Conservation (phyloP, 2,797 vertebrate species). For the Nannoperca obscura region DNA sequence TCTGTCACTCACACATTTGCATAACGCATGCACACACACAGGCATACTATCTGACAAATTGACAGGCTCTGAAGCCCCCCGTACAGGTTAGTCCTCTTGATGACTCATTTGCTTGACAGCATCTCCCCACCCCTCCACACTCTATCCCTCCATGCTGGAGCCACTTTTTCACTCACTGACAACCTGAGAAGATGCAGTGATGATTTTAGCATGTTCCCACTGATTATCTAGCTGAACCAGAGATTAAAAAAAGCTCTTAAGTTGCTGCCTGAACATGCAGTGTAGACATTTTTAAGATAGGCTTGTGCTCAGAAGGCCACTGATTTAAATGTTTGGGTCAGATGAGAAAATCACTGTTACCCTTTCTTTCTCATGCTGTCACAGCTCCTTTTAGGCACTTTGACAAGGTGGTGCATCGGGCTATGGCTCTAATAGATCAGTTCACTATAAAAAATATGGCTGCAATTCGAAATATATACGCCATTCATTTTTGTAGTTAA, state of each 20-base stretch:
- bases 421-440: neutral
- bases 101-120: constrained; percentile 62
- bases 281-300: neutral
- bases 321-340: neutral
- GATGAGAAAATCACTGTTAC: neutral
- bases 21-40: constrained; percentile 1
- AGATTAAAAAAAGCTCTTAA: constrained; percentile 4
- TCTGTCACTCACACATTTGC: constrained; percentile 28
- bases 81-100: constrained; percentile 45
- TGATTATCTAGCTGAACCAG: constrained; percentile 18
- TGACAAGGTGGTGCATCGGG: neutral
- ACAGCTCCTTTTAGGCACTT: neutral
- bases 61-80: constrained; percentile 18
- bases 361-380: neutral
- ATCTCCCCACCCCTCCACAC: neutral
- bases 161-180: constrained; percentile 50
- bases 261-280: neutral
- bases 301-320: neutral
- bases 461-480: neutral
- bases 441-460: neutral
- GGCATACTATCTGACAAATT: neutral
- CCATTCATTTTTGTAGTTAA: neutral
- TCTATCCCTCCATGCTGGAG: constrained; percentile 19
- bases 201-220: constrained; percentile 30
- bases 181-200: constrained; percentile 24